These are phyloP conservation scores for Diacarnus erythraeanus DNA, from an alignment of 37 sponge, comb jelly and placozoan genomes.

Conservation along the genomic window DNA sequence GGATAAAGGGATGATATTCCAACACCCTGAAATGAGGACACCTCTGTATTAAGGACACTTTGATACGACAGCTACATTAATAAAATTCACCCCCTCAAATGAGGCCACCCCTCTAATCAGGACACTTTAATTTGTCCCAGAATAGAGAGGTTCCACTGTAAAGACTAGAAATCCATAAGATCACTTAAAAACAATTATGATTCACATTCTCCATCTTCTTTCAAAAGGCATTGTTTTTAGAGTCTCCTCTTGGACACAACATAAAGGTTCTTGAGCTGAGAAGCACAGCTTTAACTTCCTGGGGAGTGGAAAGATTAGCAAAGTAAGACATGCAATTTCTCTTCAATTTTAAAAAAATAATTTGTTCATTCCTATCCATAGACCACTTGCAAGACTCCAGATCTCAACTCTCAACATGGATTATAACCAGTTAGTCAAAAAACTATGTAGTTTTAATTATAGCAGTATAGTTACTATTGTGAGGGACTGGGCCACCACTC, in stretches of 20 bases:
- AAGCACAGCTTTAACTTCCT: conserved; percentile 27
- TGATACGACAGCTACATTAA: too few species aligned
- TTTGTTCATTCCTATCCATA: neutral
- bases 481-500: neutral
- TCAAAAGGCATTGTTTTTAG: conserved; percentile 51
- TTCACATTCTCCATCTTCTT: too few species aligned
- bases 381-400: neutral
- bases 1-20: too few species aligned
- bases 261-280: conserved; percentile 49
- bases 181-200: neutral
- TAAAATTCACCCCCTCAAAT: too few species aligned
- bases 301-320: conserved; percentile 46
- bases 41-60: too few species aligned
- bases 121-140: too few species aligned
- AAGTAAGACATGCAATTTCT: conserved; percentile 7
- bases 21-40: too few species aligned
- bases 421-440: conserved; percentile 6
- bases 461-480: too few species aligned
- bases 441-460: neutral
- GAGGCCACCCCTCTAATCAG: too few species aligned
- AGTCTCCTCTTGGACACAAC: conserved; percentile 25
- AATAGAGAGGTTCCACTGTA: too few species aligned
- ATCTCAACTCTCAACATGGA: conserved; percentile 17
- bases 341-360: neutral
- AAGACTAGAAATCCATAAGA: neutral